Percentiles rank a stretch among this genome's conserved stretches.
These are phyloP conservation scores for Lamproptera curius DNA, from an alignment of 2,888 invertebrate species.

Conservation along the genomic window DNA sequence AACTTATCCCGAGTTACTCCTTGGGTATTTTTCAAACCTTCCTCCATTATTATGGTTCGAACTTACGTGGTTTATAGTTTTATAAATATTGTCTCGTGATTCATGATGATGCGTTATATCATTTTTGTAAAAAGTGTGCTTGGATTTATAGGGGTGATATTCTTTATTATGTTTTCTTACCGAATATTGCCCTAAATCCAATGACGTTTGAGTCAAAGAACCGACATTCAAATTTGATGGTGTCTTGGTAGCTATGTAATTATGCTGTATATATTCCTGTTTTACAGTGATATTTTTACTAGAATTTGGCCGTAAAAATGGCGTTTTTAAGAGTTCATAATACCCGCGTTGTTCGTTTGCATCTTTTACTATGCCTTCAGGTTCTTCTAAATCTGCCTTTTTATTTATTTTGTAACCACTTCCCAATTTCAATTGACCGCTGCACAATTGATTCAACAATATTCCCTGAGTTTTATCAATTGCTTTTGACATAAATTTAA, in stretches of 20 bases:
- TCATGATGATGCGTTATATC: conserved; percentile 10
- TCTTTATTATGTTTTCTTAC: conserved; percentile 16
- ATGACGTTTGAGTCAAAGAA: too few relatives aligned
- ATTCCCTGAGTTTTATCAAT: conserved; percentile 18
- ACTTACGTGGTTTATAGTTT: neutral
- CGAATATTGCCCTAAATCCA: conserved; percentile 7
- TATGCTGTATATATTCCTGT: too few relatives aligned
- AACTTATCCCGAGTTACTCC: conserved; percentile 7
- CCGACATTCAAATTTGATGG: conserved; percentile 1
- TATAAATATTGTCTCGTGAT: conserved; percentile 1
- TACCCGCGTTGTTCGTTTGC: conserved; percentile 27
- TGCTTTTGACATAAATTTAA: conserved; percentile 3
- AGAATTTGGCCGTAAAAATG: conserved; percentile 26
- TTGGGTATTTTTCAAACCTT: conserved; percentile 7
- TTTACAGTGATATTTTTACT: neutral
- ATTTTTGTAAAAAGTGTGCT: conserved; percentile 12
- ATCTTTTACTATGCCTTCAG: conserved; percentile 9
- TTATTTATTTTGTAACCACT: conserved; percentile 9
- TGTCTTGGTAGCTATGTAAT: neutral
- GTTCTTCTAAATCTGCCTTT: conserved; percentile 10
- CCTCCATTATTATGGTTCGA: conserved; percentile 5
- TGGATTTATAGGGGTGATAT: conserved; percentile 12
- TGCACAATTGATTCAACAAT: conserved; percentile 8
- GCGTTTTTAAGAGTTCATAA: conserved; percentile 35
- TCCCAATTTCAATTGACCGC: conserved; percentile 2